Percentiles rank a stretch among this genome's conserved stretches.
These are phyloP conservation scores for Endotricha flammealis DNA, from an alignment of 2,888 invertebrate species.

Conservation along the genomic window DNA sequence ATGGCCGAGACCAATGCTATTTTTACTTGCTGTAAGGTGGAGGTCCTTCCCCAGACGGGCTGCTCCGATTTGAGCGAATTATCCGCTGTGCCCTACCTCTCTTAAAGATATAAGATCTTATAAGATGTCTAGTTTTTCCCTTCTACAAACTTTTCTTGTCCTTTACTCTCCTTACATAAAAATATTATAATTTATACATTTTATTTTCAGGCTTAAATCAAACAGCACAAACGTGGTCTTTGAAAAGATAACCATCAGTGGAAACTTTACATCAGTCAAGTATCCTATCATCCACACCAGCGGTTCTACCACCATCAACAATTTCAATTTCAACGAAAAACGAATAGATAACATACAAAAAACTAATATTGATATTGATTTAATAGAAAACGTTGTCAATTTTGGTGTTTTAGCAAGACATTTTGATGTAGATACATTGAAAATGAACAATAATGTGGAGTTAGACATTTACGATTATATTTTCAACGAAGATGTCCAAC, in stretches of 20 bases:
- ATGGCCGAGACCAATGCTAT: too few species aligned
- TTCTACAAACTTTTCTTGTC: too few species aligned
- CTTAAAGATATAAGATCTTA: too few species aligned
- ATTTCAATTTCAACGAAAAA: conserved; percentile 31
- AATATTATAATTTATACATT: too few species aligned
- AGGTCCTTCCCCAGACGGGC: too few species aligned
- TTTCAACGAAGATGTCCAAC: conserved; percentile 47
- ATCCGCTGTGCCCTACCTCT: too few species aligned
- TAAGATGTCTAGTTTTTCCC: too few species aligned
- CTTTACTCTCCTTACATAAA: too few species aligned
- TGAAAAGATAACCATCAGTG: conserved; percentile 40
- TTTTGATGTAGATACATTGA: conserved; percentile 37
- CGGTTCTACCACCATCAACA: conserved; percentile 21
- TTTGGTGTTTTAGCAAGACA: conserved; percentile 52
- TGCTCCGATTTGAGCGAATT: too few species aligned
- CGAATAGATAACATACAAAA: conserved; percentile 22
- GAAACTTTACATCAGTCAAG: conserved; percentile 41
- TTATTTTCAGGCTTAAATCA: conserved; percentile 40
- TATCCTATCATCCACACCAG: conserved; percentile 46
- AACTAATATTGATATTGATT: conserved; percentile 32
- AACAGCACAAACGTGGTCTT: conserved; percentile 37
- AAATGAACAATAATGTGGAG: conserved; percentile 19
- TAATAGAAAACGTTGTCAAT: conserved; percentile 31
- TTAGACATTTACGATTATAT: conserved; percentile 39
- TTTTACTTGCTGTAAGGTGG: too few species aligned